Base-by-base conservation (phyloP, 2,113 vertebrate genomes). In the Poicephalus meyeri region DNA sequence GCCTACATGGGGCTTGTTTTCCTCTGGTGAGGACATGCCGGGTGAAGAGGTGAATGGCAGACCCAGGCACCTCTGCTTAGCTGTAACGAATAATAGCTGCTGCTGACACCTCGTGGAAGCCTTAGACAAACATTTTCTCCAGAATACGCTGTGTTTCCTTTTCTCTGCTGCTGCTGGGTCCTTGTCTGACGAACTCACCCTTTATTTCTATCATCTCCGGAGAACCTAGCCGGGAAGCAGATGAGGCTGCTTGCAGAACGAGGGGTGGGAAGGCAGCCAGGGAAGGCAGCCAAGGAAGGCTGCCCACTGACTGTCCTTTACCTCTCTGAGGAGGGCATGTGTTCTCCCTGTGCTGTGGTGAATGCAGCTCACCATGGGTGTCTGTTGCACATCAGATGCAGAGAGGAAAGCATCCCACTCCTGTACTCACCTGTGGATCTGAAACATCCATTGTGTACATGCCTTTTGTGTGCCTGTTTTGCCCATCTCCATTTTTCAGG, bases 21-120 rank as follows among this genome's bases (percentile, higher is more conserved):
- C 44, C 85, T 53, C 24, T 21, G 35, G 11, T 13, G 74, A 91
- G 28, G 49, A 69, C 28, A 4, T 2, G 33, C 18, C 17, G 10
- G 64, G 56, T 8, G 9, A 91, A 66, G 50, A 70, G 80, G 60
- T 0, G 6, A 39, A 29, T 21, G 80, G 66, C 47, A 79, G 73
- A 42, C 56, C 21, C 70, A 79, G 65, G 84, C 87, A 46, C 25
- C 35, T 55, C 84, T 19, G 29, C 26, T 63, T 21, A 33, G 71
- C 63, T 77, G 63, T 44, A n/a, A 41, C 88, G 79, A 88, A 33
- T 42, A 72, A 89, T n/a, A 78, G 90, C 94, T 95, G 76, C 37
- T 95, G 94, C 93, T 96, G 96, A 95, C 89, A 87, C 91, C 93
- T 96, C 58, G 63, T 90, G 91, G 95, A 95, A 93, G 86, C 29